These are phyloP conservation scores for Tetraneura akinire DNA, from an alignment of 1,140 invertebrate species.

Conservation along the genomic window DNA sequence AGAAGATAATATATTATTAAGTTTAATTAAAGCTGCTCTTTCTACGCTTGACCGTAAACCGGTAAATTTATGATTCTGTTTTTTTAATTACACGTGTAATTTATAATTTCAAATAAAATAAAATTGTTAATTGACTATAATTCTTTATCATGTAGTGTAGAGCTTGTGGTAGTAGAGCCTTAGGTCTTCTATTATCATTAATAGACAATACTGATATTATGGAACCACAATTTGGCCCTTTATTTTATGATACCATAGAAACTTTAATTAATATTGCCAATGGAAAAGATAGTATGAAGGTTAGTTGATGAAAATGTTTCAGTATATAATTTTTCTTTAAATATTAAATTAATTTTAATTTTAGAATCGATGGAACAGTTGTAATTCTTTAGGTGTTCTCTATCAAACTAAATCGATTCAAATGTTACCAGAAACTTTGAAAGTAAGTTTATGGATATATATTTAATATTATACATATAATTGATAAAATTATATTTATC, in stretches of 20 bases:
- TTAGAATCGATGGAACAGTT: slow-evolving; percentile 48
- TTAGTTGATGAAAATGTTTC: neutral
- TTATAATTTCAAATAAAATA: neutral
- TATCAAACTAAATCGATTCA: slow-evolving; percentile 31
- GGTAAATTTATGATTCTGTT: neutral
- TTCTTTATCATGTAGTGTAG: slow-evolving; percentile 18
- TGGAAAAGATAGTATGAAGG: slow-evolving; percentile 46
- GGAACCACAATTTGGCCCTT: neutral
- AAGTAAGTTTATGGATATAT: neutral
- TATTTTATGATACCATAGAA: slow-evolving; percentile 4
- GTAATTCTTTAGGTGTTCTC: slow-evolving; percentile 34
- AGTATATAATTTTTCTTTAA: neutral
- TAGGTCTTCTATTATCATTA: slow-evolving; percentile 32
- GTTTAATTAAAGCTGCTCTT: slow-evolving; percentile 3
- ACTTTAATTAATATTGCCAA: slow-evolving; percentile 39
- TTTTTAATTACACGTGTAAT: neutral
- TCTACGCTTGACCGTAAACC: slow-evolving; percentile 40
- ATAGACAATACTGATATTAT: slow-evolving; percentile 21
- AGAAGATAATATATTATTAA: slow-evolving; percentile 25
- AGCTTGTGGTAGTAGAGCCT: slow-evolving; percentile 41
- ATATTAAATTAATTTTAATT: neutral
- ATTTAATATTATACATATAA: too few relatives aligned
- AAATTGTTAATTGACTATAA: neutral
- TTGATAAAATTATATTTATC: too few relatives aligned
- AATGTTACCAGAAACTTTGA: slow-evolving; percentile 26